Evolutionary conservation across 2,113 vertebrate genomes (phyloP).

Genomic region (Sprattus sprattus): DNA sequence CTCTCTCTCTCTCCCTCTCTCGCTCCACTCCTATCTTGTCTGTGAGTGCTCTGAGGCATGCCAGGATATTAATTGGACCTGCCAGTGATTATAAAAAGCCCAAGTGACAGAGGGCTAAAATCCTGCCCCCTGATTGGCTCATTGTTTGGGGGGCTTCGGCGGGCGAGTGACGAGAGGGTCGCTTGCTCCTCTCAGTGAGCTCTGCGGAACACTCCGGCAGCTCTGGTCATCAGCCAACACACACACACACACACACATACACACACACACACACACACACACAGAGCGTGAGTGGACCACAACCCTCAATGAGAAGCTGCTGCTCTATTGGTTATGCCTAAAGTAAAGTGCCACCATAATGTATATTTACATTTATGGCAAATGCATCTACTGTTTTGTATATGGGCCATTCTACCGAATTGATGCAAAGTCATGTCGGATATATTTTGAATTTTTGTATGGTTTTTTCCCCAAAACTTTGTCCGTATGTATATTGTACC

Average conservation of each 20-base stretch:
- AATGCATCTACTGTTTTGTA: too few relatives aligned
- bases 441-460: too few relatives aligned
- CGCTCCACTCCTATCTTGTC: constrained; percentile 4
- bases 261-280: background rate
- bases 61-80: constrained; percentile 21
- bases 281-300: background rate
- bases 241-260: background rate
- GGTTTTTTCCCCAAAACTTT: too few relatives aligned
- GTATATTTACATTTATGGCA: too few relatives aligned
- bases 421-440: too few relatives aligned
- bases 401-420: too few relatives aligned
- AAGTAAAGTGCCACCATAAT: background rate
- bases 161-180: background rate
- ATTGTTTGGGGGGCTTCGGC: background rate
- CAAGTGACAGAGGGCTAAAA: constrained; percentile 29
- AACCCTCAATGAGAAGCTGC: background rate
- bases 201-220: background rate
- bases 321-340: background rate
- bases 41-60: background rate
- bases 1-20: background rate
- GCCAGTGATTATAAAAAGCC: constrained; percentile 37
- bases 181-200: background rate
- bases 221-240: background rate
- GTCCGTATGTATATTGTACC: too few relatives aligned
- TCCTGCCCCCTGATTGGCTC: background rate